Base-by-base conservation (phyloP, 2,113 vertebrate genomes). In the Ceyx margarethae region DNA sequence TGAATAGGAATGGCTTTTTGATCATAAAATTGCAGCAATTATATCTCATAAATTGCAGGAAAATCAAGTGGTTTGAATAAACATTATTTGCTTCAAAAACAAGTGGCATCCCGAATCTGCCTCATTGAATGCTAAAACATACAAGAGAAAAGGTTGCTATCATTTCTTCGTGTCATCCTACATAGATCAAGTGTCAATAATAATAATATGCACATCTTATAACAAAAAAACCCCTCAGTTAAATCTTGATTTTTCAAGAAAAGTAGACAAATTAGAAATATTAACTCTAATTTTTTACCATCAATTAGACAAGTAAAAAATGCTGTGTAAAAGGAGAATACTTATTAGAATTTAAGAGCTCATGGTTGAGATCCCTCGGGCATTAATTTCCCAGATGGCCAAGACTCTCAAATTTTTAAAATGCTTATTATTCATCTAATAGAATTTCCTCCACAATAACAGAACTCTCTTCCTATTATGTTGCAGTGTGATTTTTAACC, bases 51-150 rank as follows among this genome's bases (percentile, higher is more conserved):
- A 96, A 95, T 50, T 92, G 78, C n/a, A 94, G 87, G 57, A 97
- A 97, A 97, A 97, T 95, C 90, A 96, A 97, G 82, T 95, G 86
- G 61, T 64, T 97, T 97, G 94, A 96, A 97, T 90, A 96, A 79
- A 92, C 22, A 92, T 82, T 93, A 95, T 86, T 96, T 96, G 58
- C 91, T 95, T 95, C 87, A 5, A 71, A 3, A 0, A 6, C 6
- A 91, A 89, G 48, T 90, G 87, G 85, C 87, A 97, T 76, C 78
- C 81, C 43, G 71, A 71, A 94, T 93, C 91, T 95, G 89, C 81
- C 61, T 96, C 46, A 58, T 15, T 93, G 92, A 95, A 84, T 87
- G 37, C 29, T 87, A 67, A 78, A 78, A 48, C 28, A 64, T 33
- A 65, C 8, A 86, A 62, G 22, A 75, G 21, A 48, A 84, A 68